Evolutionary conservation across 2,797 vertebrate genomes (phyloP).

Genomic region (Tarsius wallacei): DNA sequence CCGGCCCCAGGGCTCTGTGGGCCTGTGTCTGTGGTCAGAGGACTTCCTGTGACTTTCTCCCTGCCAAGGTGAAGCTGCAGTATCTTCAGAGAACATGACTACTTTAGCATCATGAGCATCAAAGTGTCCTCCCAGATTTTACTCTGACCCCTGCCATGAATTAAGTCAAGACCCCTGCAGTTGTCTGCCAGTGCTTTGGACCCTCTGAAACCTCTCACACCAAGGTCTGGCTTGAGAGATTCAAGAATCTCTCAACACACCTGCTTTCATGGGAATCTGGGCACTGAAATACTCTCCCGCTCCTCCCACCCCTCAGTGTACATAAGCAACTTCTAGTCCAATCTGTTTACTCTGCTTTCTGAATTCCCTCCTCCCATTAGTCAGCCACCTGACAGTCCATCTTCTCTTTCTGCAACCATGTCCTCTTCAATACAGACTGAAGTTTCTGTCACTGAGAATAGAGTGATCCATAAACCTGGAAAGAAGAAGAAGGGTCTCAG

Average conservation of each 20-base stretch:
- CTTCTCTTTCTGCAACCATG: background rate
- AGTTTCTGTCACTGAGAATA: constrained; percentile 86
- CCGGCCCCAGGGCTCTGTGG: background rate
- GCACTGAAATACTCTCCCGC: background rate
- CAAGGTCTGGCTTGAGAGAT: background rate
- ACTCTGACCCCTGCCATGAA: background rate
- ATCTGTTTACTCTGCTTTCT: constrained; percentile 71
- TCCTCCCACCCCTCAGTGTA: background rate
- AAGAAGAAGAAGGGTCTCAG: constrained; percentile 54
- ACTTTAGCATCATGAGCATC: background rate
- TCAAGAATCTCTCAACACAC: background rate
- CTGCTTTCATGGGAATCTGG: background rate
- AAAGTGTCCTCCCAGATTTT: background rate
- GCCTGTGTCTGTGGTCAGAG: background rate
- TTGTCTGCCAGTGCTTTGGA: background rate
- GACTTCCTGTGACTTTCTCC: background rate
- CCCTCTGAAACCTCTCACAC: background rate
- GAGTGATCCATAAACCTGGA: constrained; percentile 92
- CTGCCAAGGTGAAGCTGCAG: background rate
- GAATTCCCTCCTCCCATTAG: background rate
- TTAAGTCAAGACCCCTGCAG: background rate
- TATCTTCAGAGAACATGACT: background rate
- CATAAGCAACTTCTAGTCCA: background rate
- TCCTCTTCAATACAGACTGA: constrained; percentile 89
- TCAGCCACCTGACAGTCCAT: background rate